Base-by-base conservation (phyloP, 2,797 vertebrate genomes). In the Moxostoma hubbsi region DNA sequence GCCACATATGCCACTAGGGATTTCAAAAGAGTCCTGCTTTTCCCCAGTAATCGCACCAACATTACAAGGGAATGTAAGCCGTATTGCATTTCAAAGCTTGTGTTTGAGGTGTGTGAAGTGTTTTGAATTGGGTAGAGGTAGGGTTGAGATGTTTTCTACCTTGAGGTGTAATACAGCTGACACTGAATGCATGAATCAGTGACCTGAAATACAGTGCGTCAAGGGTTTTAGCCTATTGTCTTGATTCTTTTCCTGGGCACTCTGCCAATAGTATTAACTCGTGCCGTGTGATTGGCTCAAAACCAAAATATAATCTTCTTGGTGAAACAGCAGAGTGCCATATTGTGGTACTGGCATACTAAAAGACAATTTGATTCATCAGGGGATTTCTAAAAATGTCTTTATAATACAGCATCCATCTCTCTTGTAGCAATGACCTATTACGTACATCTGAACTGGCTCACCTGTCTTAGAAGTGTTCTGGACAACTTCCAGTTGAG, bases 1-100 rank as follows among this genome's bases (percentile, higher is more conserved):
- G 78, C 87, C 89, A 89, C 85, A 90, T 85, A 90, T 88, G 87
- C 84, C 82, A 79, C 81, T 18, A 9, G 64, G 73, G 71, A 77
- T 67, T 65, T 75, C 57, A 73, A 77, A 73, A 77, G 0, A 59
- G 69, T 16, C 11, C 50, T 49, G 74, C 71, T 70, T 77, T 9
- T 71, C 73, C 36, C 57, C 51, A 76, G 66, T 55, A 82, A 83
- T 83, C 82, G 65, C 64, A 67, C 75, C 77, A 71, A 63, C 54
- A 58, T 16, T 49, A 61, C 66, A 78, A 72, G 54, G 62, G 51
- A 61, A 79, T 81, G 79, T 43, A 84, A 76, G 75, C 62, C 47
- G 58, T 69, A 73, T 75, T 75, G 58, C 36, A 68, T 81, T 79
- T 77, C 58, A 81, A 63, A 79, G 76, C 67, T 45, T 45, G 50